phyloP scores from a whole-genome alignment of 2,888 invertebrate species.

The Rhamphomyia laevipes region DNA sequence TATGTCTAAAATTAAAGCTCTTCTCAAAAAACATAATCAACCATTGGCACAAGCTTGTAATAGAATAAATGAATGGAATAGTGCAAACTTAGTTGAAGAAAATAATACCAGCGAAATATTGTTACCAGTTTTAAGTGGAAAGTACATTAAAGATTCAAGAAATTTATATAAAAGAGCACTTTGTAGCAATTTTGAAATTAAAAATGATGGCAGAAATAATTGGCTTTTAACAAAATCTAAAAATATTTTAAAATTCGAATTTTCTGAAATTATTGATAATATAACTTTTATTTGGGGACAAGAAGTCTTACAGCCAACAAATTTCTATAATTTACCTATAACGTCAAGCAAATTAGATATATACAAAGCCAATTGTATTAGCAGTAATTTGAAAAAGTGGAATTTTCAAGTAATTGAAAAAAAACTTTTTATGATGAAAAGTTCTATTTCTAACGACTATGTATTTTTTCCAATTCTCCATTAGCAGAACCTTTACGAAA shows the following conservation, averaged over 20 bases:
- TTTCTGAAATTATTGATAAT: not conserved
- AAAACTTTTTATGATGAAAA: too few relatives aligned
- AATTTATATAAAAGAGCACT: constrained; percentile 1
- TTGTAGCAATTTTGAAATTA: not conserved
- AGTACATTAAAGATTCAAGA: not conserved
- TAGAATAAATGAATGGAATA: constrained; percentile 7
- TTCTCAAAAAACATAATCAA: constrained; percentile 7
- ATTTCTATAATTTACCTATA: not conserved
- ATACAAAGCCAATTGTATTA: not conserved
- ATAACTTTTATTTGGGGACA: not conserved
- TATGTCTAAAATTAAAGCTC: constrained; percentile 5
- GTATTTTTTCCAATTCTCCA: not conserved
- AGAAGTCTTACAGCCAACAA: not conserved
- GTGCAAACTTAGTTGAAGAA: constrained; percentile 1
- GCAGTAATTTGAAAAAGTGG: too few relatives aligned
- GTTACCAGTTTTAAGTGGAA: not conserved
- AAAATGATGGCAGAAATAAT: not conserved
- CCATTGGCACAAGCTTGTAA: constrained; percentile 16
- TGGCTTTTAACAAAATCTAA: not conserved
- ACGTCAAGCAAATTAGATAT: not conserved
- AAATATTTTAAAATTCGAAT: not conserved
- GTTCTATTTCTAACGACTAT: too few relatives aligned
- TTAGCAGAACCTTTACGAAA: too few relatives aligned
- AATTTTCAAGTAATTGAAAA: too few relatives aligned
- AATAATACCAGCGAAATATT: not conserved